Evolutionary conservation across 1,140 invertebrate species (phyloP), one percentile per base, ranked within the genome.

Genomic region (Pseudomyrmex pallidus): DNA sequence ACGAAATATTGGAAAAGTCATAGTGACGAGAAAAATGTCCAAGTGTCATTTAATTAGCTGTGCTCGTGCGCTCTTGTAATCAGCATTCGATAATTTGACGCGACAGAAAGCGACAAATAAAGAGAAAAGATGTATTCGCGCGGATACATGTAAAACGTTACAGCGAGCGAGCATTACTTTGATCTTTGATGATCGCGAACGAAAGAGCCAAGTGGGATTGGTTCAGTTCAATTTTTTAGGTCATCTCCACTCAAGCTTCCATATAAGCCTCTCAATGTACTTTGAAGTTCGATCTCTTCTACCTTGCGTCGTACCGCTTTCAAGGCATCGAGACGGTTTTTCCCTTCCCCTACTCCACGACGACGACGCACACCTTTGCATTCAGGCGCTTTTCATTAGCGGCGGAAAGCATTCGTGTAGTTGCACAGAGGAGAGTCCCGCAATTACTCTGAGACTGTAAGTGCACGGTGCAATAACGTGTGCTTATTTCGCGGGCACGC

Each of bases 371-470:
- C 62, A 85, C 62, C 78, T 78, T 70, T 74, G 35, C 57, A 57
- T 64, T 64, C 61, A 61, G 44, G 5, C 25, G 73, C 83, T 86
- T 88, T 88, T 88, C 87, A 88, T 88, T 85, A 88, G 17, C 62
- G 25, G 61, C 76, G 68, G 85, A 88, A 88, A 88, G 77, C 86
- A 78, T 74, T 80, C 83, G 70, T 44, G 70, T 44, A 67, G 66
- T 15, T 7, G 13, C 44, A 70, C 44, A 78, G 86, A 80, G 35
- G 48, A 22, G 20, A n/a, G 62, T 68, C 66, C 59, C 77, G 86
- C 84, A 85, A 88, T 88, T 88, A 88, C 86, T 88, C 87, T 54
- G 56, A 76, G 72, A 78, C 68, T 48, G 48, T 85, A 83, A 88
- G 86, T 85, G 83, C 84, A 85, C 59, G 13, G n/a, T 59, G 78